Conservation (phyloP, 1,140 invertebrate species). For the Tetragnatha versicolor region DNA sequence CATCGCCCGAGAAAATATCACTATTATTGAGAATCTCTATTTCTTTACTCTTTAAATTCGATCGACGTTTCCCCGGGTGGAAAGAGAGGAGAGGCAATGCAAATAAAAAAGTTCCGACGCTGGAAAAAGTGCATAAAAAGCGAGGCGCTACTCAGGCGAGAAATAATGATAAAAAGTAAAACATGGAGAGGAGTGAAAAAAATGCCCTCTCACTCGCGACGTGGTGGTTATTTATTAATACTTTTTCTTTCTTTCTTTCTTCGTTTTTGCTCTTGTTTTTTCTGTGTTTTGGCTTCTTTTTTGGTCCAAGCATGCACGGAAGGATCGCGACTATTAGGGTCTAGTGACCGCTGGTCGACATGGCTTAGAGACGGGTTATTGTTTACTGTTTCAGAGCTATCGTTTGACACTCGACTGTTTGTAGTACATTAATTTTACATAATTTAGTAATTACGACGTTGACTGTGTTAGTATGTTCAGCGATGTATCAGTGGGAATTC, state of each 20-base stretch:
- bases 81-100: background rate
- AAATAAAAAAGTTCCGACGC: background rate
- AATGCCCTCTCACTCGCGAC: background rate
- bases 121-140: conserved; percentile 16
- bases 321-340: conserved; percentile 1
- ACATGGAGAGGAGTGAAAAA: background rate
- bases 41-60: conserved; percentile 50
- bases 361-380: too few species aligned
- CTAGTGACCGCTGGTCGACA: background rate
- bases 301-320: conserved; percentile 9
- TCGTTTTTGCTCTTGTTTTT: conserved; percentile 8
- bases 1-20: conserved; percentile 7
- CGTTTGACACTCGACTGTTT: too few species aligned
- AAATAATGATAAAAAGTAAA: conserved; percentile 23
- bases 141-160: conserved; percentile 11
- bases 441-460: too few species aligned
- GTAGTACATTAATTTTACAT: too few species aligned
- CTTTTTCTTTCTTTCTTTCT: conserved; percentile 10
- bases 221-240: conserved; percentile 39
- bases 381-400: background rate
- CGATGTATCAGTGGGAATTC: too few species aligned
- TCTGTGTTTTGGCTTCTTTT: background rate
- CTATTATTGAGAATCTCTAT: conserved; percentile 25
- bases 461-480: too few species aligned
- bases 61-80: conserved; percentile 8